Evolutionary conservation across 1,140 invertebrate species (phyloP).

Genomic region (Atopsyche davidsoni): DNA sequence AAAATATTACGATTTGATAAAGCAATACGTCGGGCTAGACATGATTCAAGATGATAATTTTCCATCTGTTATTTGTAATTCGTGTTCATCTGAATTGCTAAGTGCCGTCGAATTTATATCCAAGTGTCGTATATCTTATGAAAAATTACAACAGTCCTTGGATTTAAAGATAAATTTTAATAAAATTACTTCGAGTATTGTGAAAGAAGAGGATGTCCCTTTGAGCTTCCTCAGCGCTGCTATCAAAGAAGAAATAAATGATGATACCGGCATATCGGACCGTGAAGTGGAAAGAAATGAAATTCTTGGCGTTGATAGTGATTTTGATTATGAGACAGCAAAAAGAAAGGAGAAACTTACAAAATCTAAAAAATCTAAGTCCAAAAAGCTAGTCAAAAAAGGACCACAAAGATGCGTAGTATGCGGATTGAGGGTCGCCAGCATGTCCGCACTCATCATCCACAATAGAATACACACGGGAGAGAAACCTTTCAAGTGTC

Average conservation of each 20-base stretch:
- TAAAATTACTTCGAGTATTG: background rate
- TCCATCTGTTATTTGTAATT: slow-evolving; percentile 10
- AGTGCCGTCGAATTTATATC: slow-evolving; percentile 8
- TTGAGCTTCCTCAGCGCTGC: slow-evolving; percentile 2
- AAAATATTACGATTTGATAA: slow-evolving; percentile 16
- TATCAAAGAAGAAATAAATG: slow-evolving; percentile 10
- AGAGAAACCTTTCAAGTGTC: slow-evolving; percentile 27
- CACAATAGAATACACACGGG: slow-evolving; percentile 23
- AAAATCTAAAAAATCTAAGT: background rate
- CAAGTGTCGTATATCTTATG: slow-evolving; percentile 8
- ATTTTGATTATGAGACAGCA: too few relatives aligned
- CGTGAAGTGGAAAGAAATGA: too few relatives aligned
- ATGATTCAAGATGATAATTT: slow-evolving; percentile 9
- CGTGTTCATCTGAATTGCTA: slow-evolving; percentile 13
- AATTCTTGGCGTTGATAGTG: too few relatives aligned
- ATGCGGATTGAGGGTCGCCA: slow-evolving; percentile 8
- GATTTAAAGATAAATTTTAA: slow-evolving; percentile 4
- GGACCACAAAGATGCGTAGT: slow-evolving; percentile 4
- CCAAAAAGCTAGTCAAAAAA: background rate
- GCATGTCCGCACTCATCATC: slow-evolving; percentile 13
- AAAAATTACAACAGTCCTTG: slow-evolving; percentile 4
- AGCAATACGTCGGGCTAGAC: slow-evolving; percentile 13
- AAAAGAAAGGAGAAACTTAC: background rate
- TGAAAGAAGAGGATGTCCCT: slow-evolving; percentile 14
- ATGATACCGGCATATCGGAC: background rate